Evolutionary conservation across 2,113 vertebrate species (phyloP).

Genomic region (Eptatretus burgeri): DNA sequence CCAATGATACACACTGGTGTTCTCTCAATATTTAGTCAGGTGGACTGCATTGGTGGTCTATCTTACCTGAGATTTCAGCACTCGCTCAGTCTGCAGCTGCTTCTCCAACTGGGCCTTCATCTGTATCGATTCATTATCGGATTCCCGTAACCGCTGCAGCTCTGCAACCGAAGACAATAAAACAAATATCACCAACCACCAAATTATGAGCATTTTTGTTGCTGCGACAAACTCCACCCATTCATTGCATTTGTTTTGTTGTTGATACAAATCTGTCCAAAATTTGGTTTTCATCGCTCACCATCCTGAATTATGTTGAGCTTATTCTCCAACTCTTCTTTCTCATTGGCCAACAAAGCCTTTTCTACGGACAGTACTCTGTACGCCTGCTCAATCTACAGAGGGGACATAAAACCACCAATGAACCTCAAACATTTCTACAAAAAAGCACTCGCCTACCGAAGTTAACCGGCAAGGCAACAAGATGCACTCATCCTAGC

Average conservation of each 20-base stretch:
- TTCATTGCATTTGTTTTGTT: too few relatives aligned
- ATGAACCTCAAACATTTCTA: conserved; percentile 11
- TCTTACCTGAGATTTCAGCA: conserved; percentile 78
- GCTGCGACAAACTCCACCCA: too few relatives aligned
- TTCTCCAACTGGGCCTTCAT: conserved; percentile 54
- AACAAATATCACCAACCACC: conserved; percentile 9
- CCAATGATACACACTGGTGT: neutral
- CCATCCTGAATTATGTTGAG: conserved; percentile 34
- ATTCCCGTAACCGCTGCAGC: conserved; percentile 33
- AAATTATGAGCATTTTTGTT: too few relatives aligned
- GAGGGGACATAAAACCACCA: conserved; percentile 10
- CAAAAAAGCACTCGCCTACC: neutral
- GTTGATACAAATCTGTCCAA: too few relatives aligned
- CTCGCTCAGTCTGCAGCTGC: conserved; percentile 47
- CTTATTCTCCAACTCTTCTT: conserved; percentile 40
- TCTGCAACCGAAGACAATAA: conserved; percentile 19
- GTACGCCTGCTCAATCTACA: conserved; percentile 68
- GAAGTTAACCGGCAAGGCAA: neutral
- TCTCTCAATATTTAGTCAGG: neutral
- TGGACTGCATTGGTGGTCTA: neutral
- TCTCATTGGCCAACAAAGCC: conserved; percentile 59
- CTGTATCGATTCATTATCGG: conserved; percentile 21
- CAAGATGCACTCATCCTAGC: neutral
- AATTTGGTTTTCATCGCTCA: conserved; percentile 13
- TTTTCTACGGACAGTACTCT: conserved; percentile 68